Conservation (phyloP, 2,113 vertebrate genomes). For the Podiceps cristatus region DNA sequence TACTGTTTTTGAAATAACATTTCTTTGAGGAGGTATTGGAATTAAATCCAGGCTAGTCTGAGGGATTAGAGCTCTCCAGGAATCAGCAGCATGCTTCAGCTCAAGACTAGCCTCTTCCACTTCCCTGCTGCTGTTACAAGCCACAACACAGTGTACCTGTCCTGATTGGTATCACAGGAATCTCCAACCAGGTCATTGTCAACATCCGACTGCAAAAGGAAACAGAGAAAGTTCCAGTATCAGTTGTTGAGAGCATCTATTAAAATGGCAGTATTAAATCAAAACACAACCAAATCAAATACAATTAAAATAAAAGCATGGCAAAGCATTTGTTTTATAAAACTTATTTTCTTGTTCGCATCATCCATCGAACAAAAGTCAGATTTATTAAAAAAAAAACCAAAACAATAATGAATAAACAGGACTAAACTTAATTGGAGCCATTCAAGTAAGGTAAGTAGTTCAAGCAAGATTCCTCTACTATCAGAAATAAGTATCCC, state of each 20-base stretch:
- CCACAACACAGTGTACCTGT: slow-evolving; percentile 84
- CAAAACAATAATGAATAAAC: background rate
- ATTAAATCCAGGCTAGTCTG: background rate
- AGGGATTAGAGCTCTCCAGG: background rate
- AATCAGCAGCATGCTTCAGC: background rate
- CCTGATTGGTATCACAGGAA: slow-evolving; percentile 96
- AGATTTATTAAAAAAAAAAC: background rate
- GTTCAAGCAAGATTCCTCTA: background rate
- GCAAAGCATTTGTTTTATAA: background rate
- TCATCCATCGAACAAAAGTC: background rate
- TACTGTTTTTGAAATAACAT: background rate
- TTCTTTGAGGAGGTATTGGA: background rate
- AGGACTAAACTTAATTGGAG: background rate
- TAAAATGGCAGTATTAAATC: background rate
- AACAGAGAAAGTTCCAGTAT: background rate
- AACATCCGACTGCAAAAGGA: slow-evolving; percentile 87
- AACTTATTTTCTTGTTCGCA: background rate
- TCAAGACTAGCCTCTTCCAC: background rate
- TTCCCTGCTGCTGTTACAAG: background rate
- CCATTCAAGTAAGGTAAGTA: background rate
- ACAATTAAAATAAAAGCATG: background rate
- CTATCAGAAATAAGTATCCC: background rate
- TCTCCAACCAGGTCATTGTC: slow-evolving; percentile 96
- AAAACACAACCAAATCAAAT: background rate
- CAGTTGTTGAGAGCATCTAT: background rate